These are phyloP conservation scores for Diaphora mendica DNA, from an alignment of 2,888 invertebrate species.

Conservation along the genomic window DNA sequence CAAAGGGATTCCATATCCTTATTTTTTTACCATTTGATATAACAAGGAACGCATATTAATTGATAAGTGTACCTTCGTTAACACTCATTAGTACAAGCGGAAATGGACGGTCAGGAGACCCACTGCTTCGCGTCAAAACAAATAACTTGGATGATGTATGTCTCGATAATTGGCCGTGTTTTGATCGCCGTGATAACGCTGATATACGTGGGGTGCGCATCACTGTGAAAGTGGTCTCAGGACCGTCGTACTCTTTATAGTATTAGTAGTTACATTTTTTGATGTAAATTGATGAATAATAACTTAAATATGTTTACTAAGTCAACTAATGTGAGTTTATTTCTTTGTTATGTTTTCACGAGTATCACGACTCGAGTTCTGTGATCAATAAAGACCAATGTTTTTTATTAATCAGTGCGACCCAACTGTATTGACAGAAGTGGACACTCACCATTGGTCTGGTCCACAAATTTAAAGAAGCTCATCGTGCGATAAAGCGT, in stretches of 20 bases:
- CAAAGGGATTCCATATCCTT: too few relatives aligned
- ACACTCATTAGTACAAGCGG: conserved; percentile 50
- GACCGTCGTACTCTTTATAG: neutral
- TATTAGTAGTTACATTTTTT: neutral
- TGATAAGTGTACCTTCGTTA: conserved; percentile 47
- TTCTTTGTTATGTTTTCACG: too few relatives aligned
- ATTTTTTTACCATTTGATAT: neutral
- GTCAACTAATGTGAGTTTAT: too few relatives aligned
- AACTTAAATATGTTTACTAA: too few relatives aligned
- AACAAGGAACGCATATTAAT: conserved; percentile 34
- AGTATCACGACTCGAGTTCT: too few relatives aligned
- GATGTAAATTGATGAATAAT: too few relatives aligned
- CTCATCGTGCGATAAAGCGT: too few relatives aligned
- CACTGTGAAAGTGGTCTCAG: neutral
- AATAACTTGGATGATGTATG: conserved; percentile 80
- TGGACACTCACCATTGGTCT: too few relatives aligned
- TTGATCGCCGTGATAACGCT: conserved; percentile 67
- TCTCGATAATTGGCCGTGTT: conserved; percentile 75
- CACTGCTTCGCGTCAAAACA: conserved; percentile 72
- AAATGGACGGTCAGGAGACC: conserved; percentile 45
- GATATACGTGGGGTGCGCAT: conserved; percentile 50
- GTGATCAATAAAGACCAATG: too few relatives aligned
- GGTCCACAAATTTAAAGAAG: too few relatives aligned
- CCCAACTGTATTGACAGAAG: too few relatives aligned
- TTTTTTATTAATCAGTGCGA: too few relatives aligned